Percentiles rank a stretch among this genome's conserved stretches.
phyloP scores from a whole-genome alignment of 1,140 invertebrate genomes.

The Cherax destructor region DNA sequence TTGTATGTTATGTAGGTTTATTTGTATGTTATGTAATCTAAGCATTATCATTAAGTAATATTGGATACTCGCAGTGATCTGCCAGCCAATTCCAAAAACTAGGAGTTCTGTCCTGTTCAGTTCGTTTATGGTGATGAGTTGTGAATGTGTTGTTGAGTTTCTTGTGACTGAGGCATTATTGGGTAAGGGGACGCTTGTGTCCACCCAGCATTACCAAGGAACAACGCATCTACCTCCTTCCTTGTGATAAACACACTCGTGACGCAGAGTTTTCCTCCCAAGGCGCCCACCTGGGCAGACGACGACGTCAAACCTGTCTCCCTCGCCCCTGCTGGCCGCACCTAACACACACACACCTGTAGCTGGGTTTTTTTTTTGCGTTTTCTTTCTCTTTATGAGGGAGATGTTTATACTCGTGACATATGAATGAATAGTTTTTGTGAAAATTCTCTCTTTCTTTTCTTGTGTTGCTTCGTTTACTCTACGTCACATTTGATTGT shows the following conservation, averaged over 20 bases:
- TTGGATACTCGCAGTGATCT: too few relatives aligned
- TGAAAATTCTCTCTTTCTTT: background rate
- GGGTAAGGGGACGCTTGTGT: too few relatives aligned
- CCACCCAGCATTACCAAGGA: background rate
- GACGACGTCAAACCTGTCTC: background rate
- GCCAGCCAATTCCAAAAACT: too few relatives aligned
- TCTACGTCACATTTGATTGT: background rate
- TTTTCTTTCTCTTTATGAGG: background rate
- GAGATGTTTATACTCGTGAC: background rate
- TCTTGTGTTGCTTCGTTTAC: background rate
- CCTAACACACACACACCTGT: background rate
- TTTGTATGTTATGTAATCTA: too few relatives aligned
- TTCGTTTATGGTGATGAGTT: too few relatives aligned
- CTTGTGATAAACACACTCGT: background rate
- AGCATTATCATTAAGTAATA: too few relatives aligned
- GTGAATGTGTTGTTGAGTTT: too few relatives aligned
- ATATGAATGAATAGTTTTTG: background rate
- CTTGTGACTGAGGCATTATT: too few relatives aligned
- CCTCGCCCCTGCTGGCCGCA: background rate
- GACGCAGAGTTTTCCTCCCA: background rate
- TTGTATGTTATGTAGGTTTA: too few relatives aligned
- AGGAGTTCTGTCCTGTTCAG: too few relatives aligned
- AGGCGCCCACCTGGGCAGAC: background rate
- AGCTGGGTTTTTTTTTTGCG: background rate
- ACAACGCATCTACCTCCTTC: background rate